Conservation (phyloP, 2,797 vertebrate genomes). For the Enteromius fasciolatus region DNA sequence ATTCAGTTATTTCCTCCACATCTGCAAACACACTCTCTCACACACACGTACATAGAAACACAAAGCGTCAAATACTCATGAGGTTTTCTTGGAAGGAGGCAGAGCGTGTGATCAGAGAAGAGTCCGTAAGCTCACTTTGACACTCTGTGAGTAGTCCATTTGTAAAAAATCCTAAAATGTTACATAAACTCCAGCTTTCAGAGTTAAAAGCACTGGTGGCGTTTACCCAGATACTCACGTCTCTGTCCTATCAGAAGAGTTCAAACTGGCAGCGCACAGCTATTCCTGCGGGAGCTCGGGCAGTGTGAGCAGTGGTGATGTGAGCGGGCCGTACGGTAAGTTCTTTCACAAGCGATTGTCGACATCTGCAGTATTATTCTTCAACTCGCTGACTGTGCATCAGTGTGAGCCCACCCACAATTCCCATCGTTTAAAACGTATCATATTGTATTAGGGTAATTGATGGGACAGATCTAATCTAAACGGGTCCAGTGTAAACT, state of each 20-base stretch:
- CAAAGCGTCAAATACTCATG: slow-evolving; percentile 60
- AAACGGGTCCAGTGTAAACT: slow-evolving; percentile 1
- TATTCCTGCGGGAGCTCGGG: slow-evolving; percentile 21
- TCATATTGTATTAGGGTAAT: neutral
- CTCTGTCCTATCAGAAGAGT: slow-evolving; percentile 39
- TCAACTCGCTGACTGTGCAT: neutral
- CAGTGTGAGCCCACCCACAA: neutral
- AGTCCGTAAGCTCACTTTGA: slow-evolving; percentile 26
- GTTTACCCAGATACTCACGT: slow-evolving; percentile 34
- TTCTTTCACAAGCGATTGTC: slow-evolving; percentile 32
- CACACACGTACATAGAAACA: slow-evolving; percentile 43
- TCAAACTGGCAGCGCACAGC: slow-evolving; percentile 40
- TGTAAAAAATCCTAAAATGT: slow-evolving; percentile 28
- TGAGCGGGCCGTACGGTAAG: neutral
- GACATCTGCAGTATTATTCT: neutral
- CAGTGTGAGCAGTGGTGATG: slow-evolving; percentile 33
- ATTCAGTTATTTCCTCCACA: slow-evolving; percentile 63
- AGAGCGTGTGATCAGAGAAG: slow-evolving; percentile 44
- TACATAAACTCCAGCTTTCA: slow-evolving; percentile 28
- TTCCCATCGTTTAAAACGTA: neutral
- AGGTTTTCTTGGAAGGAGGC: slow-evolving; percentile 52
- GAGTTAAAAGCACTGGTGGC: slow-evolving; percentile 48
- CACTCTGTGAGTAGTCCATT: slow-evolving; percentile 28
- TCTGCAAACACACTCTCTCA: slow-evolving; percentile 57
- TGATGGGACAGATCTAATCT: neutral